Conservation (phyloP, 2,888 invertebrate genomes). For the Leptogaster cylindrica region DNA sequence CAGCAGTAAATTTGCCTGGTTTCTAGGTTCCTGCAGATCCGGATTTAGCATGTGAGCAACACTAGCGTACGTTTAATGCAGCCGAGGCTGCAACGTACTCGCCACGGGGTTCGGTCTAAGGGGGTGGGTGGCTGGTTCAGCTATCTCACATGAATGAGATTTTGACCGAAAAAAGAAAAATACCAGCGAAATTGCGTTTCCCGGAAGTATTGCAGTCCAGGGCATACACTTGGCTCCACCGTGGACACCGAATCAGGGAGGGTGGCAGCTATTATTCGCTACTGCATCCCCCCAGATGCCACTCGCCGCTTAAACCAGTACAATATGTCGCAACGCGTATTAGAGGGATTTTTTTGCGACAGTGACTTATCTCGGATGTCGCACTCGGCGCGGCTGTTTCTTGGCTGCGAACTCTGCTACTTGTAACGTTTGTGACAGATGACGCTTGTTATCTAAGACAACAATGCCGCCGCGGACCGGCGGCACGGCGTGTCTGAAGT, state of each 20-base stretch:
- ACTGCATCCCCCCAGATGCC: constrained; percentile 2
- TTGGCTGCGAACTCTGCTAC: constrained; percentile 19
- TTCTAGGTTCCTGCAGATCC: background rate
- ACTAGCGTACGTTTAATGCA: background rate
- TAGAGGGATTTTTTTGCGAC: background rate
- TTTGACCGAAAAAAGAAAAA: background rate
- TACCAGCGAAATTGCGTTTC: constrained; percentile 13
- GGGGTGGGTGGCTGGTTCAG: background rate
- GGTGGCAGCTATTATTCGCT: constrained; percentile 2
- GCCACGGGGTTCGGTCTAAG: no score
- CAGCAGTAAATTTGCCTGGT: constrained; percentile 20
- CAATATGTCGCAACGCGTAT: constrained; percentile 29
- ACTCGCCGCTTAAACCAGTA: constrained; percentile 9
- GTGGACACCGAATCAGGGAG: background rate
- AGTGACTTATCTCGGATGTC: constrained; percentile 17
- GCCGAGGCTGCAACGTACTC: no score
- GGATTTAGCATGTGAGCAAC: constrained; percentile 8
- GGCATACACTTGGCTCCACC: background rate
- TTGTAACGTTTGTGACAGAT: constrained; percentile 28
- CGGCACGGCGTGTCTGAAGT: background rate
- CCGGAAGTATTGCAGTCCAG: constrained; percentile 1
- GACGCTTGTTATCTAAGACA: constrained; percentile 31
- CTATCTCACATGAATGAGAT: constrained; percentile 15
- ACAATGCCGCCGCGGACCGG: constrained; percentile 14
- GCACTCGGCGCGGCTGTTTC: constrained; percentile 2